Conservation (phyloP, 1,140 invertebrate genomes). For the Trinorchestia longiramus region DNA sequence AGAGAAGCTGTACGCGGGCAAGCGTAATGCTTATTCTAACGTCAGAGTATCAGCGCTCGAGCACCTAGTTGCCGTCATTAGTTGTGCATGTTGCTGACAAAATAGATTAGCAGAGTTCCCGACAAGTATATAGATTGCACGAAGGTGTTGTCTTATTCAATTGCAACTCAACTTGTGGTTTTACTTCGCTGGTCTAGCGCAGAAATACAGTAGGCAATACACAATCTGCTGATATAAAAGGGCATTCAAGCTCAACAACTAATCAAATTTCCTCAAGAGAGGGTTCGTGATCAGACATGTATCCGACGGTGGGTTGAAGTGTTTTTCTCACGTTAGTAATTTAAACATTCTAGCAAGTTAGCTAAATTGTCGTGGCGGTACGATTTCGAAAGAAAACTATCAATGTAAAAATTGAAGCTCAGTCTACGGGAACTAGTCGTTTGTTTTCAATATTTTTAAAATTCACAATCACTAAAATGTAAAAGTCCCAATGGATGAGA, state of each 20-base stretch:
- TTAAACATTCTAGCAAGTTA: background rate
- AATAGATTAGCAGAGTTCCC: background rate
- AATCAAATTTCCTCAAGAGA: background rate
- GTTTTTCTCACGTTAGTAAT: background rate
- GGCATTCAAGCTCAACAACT: background rate
- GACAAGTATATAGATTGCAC: background rate
- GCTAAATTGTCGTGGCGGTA: background rate
- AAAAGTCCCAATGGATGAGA: background rate
- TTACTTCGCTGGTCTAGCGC: background rate
- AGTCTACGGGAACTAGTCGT: background rate
- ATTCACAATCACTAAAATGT: background rate
- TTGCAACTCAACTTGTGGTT: background rate
- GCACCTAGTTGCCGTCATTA: background rate
- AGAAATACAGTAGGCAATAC: background rate
- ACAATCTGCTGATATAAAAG: background rate
- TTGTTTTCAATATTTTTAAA: background rate
- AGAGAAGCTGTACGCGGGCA: no score
- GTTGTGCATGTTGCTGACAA: background rate
- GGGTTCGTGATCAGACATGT: background rate
- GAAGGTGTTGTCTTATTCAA: background rate
- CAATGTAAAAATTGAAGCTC: background rate
- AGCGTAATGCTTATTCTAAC: no score
- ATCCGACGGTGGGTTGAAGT: background rate
- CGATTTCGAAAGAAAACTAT: no score
- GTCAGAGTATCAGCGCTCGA: no score